A percentile compares a stretch with the other conserved stretches of the same genome.
phyloP scores from a whole-genome alignment of 1,140 invertebrate species.

The Plectrocnemia conspersa region DNA sequence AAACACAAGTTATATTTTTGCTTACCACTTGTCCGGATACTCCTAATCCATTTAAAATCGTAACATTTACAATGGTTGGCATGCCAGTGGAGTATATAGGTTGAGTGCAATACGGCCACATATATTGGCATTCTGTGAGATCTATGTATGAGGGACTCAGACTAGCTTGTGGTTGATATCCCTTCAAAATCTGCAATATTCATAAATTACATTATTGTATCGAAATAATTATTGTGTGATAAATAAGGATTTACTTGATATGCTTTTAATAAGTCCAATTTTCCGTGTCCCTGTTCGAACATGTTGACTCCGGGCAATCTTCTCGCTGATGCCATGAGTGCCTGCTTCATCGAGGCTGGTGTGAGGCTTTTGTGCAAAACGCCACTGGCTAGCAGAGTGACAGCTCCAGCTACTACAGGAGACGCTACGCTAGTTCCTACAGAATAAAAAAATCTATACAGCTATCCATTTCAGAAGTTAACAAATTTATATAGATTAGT shows the following conservation, averaged over 20 bases:
- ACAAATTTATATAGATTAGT: no score
- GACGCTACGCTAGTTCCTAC: constrained; percentile 86
- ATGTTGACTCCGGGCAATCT: constrained; percentile 83
- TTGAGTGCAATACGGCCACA: constrained; percentile 98
- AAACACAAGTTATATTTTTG: no score
- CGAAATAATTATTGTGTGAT: not conserved
- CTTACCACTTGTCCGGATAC: constrained; percentile 73
- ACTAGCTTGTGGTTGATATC: constrained; percentile 78
- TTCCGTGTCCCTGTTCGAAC: constrained; percentile 96
- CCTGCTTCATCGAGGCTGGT: constrained; percentile 93
- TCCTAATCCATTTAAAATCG: constrained; percentile 82
- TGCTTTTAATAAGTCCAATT: constrained; percentile 82
- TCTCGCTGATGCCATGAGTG: constrained; percentile 80
- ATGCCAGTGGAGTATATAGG: constrained; percentile 83
- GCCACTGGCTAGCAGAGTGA: constrained; percentile 77
- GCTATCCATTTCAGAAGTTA: no score
- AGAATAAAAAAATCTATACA: no score
- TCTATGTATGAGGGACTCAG: constrained; percentile 79
- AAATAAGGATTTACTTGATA: constrained; percentile 53
- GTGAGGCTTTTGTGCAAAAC: constrained; percentile 61
- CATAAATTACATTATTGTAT: constrained; percentile 12
- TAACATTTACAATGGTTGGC: constrained; percentile 89
- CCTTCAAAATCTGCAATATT: constrained; percentile 60
- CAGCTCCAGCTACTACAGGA: constrained; percentile 91
- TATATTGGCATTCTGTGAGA: constrained; percentile 89